phyloP scores from a whole-genome alignment of 2,888 invertebrate genomes.

The Drosophila neotestacea region DNA sequence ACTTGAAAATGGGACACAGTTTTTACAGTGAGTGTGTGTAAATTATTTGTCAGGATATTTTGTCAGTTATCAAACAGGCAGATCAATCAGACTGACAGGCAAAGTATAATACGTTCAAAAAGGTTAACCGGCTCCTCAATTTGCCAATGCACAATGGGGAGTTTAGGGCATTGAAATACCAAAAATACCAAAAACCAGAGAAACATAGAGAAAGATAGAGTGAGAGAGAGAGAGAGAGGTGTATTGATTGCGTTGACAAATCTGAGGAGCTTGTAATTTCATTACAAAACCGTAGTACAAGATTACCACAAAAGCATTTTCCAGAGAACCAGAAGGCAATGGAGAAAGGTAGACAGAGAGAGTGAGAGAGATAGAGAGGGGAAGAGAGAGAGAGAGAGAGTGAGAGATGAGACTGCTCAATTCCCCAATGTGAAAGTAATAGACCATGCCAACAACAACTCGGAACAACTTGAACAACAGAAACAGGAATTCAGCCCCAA shows the following conservation, averaged over 20 bases:
- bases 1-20: slow-evolving; percentile 9
- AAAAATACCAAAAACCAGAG: background rate
- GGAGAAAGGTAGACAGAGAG: background rate
- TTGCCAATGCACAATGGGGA: slow-evolving; percentile 37
- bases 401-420: slow-evolving; percentile 37
- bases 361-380: background rate
- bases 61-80: slow-evolving; percentile 12
- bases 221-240: background rate
- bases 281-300: slow-evolving; percentile 63
- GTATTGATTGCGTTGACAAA: slow-evolving; percentile 76
- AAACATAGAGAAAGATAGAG: background rate
- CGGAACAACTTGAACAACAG: slow-evolving; percentile 19
- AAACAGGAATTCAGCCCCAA: slow-evolving; percentile 31
- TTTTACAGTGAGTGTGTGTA: slow-evolving; percentile 3
- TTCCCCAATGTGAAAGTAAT: slow-evolving; percentile 72
- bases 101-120: slow-evolving; percentile 14
- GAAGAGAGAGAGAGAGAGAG: background rate
- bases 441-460: slow-evolving; percentile 43
- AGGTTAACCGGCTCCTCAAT: slow-evolving; percentile 50
- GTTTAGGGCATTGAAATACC: slow-evolving; percentile 10
- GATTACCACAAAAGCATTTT: slow-evolving; percentile 69
- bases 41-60: slow-evolving; percentile 31
- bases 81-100: slow-evolving; percentile 41
- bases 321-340: background rate
- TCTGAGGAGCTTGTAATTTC: slow-evolving; percentile 71